These are phyloP conservation scores for Ctenomys sociabilis DNA, from an alignment of 2,113 vertebrate genomes.

Conservation along the genomic window DNA sequence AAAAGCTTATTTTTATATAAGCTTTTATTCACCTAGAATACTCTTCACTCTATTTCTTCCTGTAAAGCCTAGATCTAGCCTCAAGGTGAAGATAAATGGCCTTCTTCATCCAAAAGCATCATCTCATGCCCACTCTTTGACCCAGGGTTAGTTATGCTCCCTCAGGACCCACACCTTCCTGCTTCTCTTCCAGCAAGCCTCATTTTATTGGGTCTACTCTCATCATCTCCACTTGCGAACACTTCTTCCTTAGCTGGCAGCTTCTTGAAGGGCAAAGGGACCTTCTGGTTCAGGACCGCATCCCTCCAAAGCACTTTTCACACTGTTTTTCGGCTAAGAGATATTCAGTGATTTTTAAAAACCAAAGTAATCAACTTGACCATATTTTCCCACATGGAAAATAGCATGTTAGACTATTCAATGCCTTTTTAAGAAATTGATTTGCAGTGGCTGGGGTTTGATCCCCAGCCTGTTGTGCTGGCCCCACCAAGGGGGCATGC, in stretches of 20 bases:
- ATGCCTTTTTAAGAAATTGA: neutral
- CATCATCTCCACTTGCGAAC: neutral
- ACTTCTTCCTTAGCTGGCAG: neutral
- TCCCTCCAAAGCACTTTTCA: neutral
- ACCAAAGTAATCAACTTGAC: constrained; percentile 44
- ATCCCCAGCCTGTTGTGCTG: too few species aligned
- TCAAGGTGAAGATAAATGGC: neutral
- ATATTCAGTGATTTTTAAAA: neutral
- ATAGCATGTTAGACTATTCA: constrained; percentile 34
- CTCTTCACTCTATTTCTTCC: neutral
- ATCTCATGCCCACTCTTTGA: too few species aligned
- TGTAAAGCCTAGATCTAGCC: neutral
- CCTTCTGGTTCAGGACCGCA: neutral
- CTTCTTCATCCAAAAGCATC: neutral
- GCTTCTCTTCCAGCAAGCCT: neutral
- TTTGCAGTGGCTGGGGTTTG: too few species aligned
- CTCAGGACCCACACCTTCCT: neutral
- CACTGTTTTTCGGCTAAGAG: constrained; percentile 1
- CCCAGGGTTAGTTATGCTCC: neutral
- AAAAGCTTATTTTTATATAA: neutral
- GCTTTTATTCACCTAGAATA: neutral
- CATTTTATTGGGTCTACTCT: neutral
- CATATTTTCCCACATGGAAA: constrained; percentile 52
- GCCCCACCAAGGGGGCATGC: too few species aligned
- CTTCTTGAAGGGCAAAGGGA: neutral